Percentiles rank a stretch among this genome's conserved stretches.
These are phyloP conservation scores for Hyla sarda DNA, from an alignment of 2,113 vertebrate species.

Conservation along the genomic window DNA sequence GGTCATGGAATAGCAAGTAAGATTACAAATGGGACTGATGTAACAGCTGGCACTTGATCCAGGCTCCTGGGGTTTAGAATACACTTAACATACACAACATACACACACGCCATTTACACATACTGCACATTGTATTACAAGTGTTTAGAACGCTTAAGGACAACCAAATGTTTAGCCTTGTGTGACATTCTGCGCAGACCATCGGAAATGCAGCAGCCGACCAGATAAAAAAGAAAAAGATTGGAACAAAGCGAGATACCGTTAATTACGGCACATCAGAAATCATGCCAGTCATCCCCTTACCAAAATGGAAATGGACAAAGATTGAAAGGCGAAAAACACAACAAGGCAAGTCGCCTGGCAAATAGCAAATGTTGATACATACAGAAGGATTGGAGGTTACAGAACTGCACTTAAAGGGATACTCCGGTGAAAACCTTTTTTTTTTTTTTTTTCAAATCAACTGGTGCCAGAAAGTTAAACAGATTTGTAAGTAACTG, in stretches of 20 bases:
- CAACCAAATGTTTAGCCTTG: constrained; percentile 39
- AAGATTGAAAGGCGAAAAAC: not conserved
- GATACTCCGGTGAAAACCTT: too few relatives aligned
- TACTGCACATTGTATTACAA: constrained; percentile 60
- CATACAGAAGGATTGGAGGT: not conserved
- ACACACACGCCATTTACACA: constrained; percentile 67
- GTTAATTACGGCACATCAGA: not conserved
- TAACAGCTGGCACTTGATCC: constrained; percentile 92
- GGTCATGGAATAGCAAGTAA: constrained; percentile 84
- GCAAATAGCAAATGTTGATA: not conserved
- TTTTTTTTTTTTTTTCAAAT: too few relatives aligned
- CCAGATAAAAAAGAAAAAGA: not conserved
- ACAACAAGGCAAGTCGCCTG: not conserved
- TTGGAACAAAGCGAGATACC: not conserved
- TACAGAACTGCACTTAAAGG: not conserved
- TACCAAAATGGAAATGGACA: not conserved
- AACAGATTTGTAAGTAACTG: too few relatives aligned
- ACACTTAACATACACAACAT: constrained; percentile 71
- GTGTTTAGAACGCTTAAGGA: constrained; percentile 48
- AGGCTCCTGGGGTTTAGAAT: constrained; percentile 76
- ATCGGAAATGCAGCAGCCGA: not conserved
- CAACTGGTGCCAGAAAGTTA: too few relatives aligned
- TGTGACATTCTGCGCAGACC: constrained; percentile 23
- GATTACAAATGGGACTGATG: constrained; percentile 78
- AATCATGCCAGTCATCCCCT: not conserved